Conservation (phyloP, 2,888 invertebrate genomes). For the Spialia ferax region DNA sequence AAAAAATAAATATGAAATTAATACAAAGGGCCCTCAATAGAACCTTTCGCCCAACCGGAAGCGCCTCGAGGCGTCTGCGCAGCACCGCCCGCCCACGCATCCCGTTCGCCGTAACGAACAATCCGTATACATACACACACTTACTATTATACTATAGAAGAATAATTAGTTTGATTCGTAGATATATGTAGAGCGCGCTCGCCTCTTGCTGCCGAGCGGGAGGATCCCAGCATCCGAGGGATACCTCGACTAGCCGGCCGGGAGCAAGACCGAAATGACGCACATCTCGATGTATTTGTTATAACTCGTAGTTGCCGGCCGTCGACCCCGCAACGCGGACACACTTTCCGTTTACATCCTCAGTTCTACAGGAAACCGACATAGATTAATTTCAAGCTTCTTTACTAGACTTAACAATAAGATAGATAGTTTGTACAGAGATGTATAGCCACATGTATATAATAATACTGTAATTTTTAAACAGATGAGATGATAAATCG, state of each 20-base stretch:
- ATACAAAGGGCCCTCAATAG: constrained; percentile 96
- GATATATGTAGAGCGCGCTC: constrained; percentile 79
- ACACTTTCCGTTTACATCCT: constrained; percentile 79
- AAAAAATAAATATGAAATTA: constrained; percentile 90
- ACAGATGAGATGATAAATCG: constrained; percentile 73
- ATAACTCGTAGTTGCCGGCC: constrained; percentile 82
- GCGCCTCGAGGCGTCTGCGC: constrained; percentile 72
- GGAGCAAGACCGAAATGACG: constrained; percentile 57
- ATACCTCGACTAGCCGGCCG: constrained; percentile 43
- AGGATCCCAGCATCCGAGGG: background rate
- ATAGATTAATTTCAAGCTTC: constrained; percentile 68
- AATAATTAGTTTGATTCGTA: constrained; percentile 87
- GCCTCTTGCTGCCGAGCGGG: constrained; percentile 54
- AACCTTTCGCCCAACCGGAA: constrained; percentile 91
- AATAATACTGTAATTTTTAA: constrained; percentile 84
- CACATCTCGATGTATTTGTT: constrained; percentile 84
- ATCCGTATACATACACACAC: constrained; percentile 80
- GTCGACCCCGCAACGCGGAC: constrained; percentile 71
- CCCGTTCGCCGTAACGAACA: constrained; percentile 72
- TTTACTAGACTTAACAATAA: constrained; percentile 74
- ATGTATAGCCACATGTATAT: constrained; percentile 80
- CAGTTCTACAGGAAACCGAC: constrained; percentile 67
- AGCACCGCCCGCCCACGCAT: constrained; percentile 60
- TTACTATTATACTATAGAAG: constrained; percentile 85
- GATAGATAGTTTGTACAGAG: constrained; percentile 83